Percentiles rank a stretch among this genome's conserved stretches.
Conservation (phyloP, 2,113 vertebrate species). For the Sylvietta virens region DNA sequence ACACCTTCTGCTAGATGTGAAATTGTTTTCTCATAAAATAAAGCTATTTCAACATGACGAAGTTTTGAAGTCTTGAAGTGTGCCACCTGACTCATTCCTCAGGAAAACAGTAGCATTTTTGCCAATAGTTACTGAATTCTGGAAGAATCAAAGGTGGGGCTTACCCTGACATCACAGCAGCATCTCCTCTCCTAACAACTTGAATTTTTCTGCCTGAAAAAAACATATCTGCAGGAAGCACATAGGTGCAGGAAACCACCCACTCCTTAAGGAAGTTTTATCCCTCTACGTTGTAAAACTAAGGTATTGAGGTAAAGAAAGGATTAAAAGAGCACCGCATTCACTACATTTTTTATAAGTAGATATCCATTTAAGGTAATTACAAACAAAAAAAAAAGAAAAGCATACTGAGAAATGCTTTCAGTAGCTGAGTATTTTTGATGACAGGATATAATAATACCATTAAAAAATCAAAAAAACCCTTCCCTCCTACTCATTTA, state of each 20-base stretch:
- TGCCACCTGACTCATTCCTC: neutral
- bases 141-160: neutral
- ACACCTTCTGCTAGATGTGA: neutral
- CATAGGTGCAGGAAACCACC: neutral
- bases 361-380: neutral
- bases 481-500: neutral
- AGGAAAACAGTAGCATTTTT: neutral
- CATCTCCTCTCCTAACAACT: neutral
- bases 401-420: neutral
- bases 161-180: neutral
- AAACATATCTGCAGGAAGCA: fast-evolving
- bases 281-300: neutral
- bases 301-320: neutral
- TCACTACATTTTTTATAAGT: neutral
- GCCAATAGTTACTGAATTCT: neutral
- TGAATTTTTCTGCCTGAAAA: neutral
- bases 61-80: neutral
- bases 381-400: neutral
- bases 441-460: neutral
- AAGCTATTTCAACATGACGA: neutral
- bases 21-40: neutral
- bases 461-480: neutral
- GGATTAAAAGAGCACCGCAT: neutral
- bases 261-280: neutral
- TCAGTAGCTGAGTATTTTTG: neutral